phyloP scores from a whole-genome alignment of 2,113 vertebrate genomes.

The Vulpes ferrilata region DNA sequence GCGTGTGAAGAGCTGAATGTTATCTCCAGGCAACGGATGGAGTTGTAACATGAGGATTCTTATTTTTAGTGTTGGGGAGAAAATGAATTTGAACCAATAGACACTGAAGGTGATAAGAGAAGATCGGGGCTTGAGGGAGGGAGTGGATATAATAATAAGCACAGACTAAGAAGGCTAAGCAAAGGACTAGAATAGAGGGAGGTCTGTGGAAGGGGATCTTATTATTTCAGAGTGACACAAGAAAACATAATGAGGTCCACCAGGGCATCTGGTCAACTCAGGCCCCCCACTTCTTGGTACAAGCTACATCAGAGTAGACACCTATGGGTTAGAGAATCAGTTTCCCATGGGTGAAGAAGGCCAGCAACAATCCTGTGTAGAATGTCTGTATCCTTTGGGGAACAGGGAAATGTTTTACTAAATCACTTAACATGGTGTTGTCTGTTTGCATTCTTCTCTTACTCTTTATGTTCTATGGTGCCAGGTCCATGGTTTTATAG shows the following conservation, averaged over 20 bases:
- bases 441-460: background rate
- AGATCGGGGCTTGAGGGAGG: conserved; percentile 74
- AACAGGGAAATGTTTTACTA: background rate
- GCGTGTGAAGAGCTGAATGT: background rate
- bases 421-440: background rate
- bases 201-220: background rate
- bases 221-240: background rate
- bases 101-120: conserved; percentile 76
- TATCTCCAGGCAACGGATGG: conserved; percentile 59
- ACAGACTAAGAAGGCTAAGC: background rate
- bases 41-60: conserved; percentile 64
- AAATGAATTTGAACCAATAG: conserved; percentile 76
- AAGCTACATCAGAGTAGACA: background rate
- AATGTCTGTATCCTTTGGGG: background rate
- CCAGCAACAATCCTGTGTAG: background rate
- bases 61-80: conserved; percentile 77
- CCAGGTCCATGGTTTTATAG: background rate
- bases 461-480: background rate
- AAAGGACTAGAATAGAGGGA: background rate
- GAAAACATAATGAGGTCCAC: background rate
- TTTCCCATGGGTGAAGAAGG: conserved; percentile 22
- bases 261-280: background rate
- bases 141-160: conserved; percentile 55
- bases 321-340: background rate
- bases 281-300: background rate